Conservation (phyloP, 2,797 vertebrate species). For the Vespertilio murinus region DNA sequence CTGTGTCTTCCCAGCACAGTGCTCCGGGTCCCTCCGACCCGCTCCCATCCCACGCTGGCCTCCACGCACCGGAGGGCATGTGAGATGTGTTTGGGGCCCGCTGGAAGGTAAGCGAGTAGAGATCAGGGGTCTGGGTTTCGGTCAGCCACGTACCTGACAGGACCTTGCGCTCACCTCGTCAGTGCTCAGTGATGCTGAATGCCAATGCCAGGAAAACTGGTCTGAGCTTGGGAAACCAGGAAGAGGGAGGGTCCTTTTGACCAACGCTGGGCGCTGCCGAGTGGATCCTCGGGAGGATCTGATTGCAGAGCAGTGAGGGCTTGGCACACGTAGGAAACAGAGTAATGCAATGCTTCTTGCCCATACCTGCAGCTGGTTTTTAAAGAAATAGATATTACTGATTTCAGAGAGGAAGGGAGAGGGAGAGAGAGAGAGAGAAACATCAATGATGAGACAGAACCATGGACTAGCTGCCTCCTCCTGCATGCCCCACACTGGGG, state of each 20-base stretch:
- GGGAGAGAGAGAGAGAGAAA: too few relatives aligned
- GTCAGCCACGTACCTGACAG: neutral
- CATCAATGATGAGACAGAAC: too few relatives aligned
- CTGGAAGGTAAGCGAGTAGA: neutral
- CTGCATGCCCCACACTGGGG: too few relatives aligned
- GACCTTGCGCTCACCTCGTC: too few relatives aligned
- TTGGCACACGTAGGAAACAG: neutral
- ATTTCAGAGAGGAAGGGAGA: too few relatives aligned
- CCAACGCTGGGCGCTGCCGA: neutral
- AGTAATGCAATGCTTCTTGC: neutral
- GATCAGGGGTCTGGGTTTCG: neutral
- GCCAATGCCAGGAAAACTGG: neutral
- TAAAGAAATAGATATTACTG: neutral
- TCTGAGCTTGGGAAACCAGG: neutral
- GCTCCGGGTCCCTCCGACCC: neutral
- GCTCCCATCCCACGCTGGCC: neutral
- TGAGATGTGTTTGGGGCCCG: neutral
- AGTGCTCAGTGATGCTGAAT: neutral
- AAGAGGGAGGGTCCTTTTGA: neutral
- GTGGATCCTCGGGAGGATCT: neutral
- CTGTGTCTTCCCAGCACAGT: neutral
- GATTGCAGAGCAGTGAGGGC: neutral
- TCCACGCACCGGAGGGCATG: neutral
- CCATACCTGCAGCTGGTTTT: neutral
- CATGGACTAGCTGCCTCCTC: too few relatives aligned